These are phyloP conservation scores for Phenganax subtilis DNA, from an alignment of 92 coral and sea anemone species.

Conservation along the genomic window DNA sequence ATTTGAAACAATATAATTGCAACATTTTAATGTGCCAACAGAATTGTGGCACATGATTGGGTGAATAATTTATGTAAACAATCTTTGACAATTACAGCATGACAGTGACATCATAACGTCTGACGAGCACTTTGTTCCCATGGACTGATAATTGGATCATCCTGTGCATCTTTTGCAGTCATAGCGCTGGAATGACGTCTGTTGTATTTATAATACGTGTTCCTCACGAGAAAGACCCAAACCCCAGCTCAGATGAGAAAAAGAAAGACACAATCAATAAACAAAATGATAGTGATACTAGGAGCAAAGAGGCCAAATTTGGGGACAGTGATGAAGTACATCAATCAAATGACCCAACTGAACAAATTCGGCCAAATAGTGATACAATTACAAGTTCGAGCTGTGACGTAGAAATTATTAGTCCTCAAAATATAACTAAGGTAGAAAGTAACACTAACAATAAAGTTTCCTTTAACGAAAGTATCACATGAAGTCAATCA, in stretches of 20 bases:
- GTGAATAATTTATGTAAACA: not conserved
- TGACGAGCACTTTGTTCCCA: not conserved
- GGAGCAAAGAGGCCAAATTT: not conserved
- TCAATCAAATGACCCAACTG: no score
- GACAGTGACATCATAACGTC: not conserved
- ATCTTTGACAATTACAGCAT: not conserved
- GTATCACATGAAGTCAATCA: no score
- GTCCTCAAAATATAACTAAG: not conserved
- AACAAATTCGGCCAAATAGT: no score
- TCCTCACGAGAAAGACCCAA: not conserved
- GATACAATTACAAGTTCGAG: no score
- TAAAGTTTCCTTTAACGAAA: no score
- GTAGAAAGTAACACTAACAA: not conserved
- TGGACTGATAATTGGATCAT: not conserved
- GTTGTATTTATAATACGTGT: constrained; percentile 37
- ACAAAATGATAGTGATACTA: not conserved
- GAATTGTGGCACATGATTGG: not conserved
- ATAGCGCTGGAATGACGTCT: constrained; percentile 1
- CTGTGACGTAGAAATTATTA: not conserved
- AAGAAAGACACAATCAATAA: not conserved
- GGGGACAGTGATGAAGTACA: not conserved
- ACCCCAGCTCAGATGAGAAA: not conserved
- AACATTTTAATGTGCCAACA: not conserved
- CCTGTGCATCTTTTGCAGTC: not conserved
- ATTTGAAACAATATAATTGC: constrained; percentile 7